Conservation (phyloP, 2,888 invertebrate species). For the Phania funesta region DNA sequence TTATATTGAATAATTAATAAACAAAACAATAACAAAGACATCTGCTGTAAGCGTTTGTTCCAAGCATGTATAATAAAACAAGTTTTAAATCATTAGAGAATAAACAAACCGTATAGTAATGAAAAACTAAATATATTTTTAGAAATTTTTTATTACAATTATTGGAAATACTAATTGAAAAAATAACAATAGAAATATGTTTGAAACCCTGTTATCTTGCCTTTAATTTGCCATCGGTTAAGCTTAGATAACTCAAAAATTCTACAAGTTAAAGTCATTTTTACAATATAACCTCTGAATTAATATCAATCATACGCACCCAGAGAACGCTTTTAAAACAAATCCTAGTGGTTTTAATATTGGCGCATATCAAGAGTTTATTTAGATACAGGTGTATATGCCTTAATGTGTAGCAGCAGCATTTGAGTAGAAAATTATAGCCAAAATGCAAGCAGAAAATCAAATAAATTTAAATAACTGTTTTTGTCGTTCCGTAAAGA, state of each 20-base stretch:
- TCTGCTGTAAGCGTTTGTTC: neutral
- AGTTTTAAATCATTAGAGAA: neutral
- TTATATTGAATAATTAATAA: slow-evolving; percentile 2
- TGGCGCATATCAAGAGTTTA: no score
- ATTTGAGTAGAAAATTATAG: no score
- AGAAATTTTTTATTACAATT: no score
- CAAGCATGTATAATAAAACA: neutral
- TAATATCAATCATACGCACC: slow-evolving; percentile 24
- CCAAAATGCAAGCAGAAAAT: no score
- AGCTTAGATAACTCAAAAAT: neutral
- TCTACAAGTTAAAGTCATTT: neutral
- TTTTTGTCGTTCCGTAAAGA: no score
- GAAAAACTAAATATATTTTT: no score
- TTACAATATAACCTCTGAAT: neutral
- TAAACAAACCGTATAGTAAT: neutral
- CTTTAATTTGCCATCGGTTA: neutral
- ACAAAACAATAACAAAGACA: neutral
- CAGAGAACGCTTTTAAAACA: neutral
- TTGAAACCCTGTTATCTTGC: neutral
- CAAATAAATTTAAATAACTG: no score
- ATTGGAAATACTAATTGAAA: no score
- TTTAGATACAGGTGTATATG: neutral
- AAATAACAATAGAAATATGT: no score
- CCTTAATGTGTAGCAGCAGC: no score
- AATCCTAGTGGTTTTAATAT: no score